Base-by-base conservation (phyloP, 1,140 invertebrate species). In the Meteorus sp. region DNA sequence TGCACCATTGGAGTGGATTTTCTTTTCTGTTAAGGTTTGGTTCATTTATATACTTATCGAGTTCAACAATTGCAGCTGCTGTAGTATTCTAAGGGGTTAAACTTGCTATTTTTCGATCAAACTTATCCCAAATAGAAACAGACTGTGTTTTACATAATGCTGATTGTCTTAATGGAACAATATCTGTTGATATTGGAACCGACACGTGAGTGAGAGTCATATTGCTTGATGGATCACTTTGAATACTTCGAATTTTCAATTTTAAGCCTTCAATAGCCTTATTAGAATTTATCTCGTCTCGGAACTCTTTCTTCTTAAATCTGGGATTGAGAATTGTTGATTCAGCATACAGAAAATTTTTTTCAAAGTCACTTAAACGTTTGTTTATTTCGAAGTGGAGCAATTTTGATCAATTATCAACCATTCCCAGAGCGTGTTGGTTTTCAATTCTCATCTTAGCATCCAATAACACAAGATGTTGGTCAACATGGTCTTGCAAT, bases 31-130 rank as follows among this genome's bases (percentile, higher is more conserved):
- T 0, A 37, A 37, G 35, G 35, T 37, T 37, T 37, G 1, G 35
- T 37, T 37, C 35, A 37, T 37, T 37, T 37, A 37, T 37, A 37
- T 37, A 37, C 35, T 37, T 37, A 37, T 37, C 35, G 35, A 37
- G 35, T 37, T 37, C 35, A 37, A 37, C 35, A 13, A 37, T 37
- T 37, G 2, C 3, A 37, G 35, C 35, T 37, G 35, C 35, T 37
- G 3, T 37, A 37, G 11, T 37, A 37, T 37, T 37, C 17, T 37
- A 15, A 37, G 35, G 35, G 35, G 35, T 37, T 37, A 7, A 37
- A 37, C 35, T 37, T 37, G 35, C 3, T 37, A 37, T 37, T 37
- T 37, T 37, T 37, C 7, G 35, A 37, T 37, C 35, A 7, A 37
- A 37, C 4, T 37, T 37, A 37, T 37, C 35, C 7, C 35, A 37